phyloP scores from a whole-genome alignment of 2,888 invertebrate species.

The Drosophila diplacantha region DNA sequence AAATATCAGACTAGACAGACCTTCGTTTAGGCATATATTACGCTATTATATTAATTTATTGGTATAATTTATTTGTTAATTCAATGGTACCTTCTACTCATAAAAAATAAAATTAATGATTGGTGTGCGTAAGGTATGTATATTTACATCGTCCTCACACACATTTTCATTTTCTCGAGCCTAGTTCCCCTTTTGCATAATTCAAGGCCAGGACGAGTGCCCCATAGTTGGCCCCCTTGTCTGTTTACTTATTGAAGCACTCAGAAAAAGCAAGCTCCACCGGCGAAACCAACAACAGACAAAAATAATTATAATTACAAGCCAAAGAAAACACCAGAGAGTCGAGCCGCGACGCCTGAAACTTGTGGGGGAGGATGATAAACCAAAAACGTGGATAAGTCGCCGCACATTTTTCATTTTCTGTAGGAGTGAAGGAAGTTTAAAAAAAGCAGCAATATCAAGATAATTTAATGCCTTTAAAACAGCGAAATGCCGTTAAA shows the following conservation, averaged over 20 bases:
- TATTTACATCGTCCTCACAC: neutral
- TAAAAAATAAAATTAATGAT: neutral
- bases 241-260: slow-evolving; percentile 65
- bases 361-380: slow-evolving; percentile 4
- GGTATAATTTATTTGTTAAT: neutral
- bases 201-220: slow-evolving; percentile 44
- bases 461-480: slow-evolving; percentile 70
- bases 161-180: slow-evolving; percentile 51
- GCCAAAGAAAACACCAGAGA: slow-evolving; percentile 14
- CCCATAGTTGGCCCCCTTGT: slow-evolving; percentile 45
- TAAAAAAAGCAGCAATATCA: slow-evolving; percentile 24
- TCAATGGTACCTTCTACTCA: neutral
- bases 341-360: neutral
- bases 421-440: slow-evolving; percentile 26
- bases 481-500: slow-evolving; percentile 70
- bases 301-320: slow-evolving; percentile 68
- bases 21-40: too few relatives aligned
- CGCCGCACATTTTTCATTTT: slow-evolving; percentile 68
- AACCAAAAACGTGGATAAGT: slow-evolving; percentile 20
- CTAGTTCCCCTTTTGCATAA: slow-evolving; percentile 51
- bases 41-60: too few relatives aligned
- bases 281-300: slow-evolving; percentile 32
- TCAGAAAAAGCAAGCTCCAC: slow-evolving; percentile 30
- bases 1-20: too few relatives aligned
- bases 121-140: neutral